Evolutionary conservation across 1,140 invertebrate species (phyloP).

Genomic region (Philotrypesis tridentata): DNA sequence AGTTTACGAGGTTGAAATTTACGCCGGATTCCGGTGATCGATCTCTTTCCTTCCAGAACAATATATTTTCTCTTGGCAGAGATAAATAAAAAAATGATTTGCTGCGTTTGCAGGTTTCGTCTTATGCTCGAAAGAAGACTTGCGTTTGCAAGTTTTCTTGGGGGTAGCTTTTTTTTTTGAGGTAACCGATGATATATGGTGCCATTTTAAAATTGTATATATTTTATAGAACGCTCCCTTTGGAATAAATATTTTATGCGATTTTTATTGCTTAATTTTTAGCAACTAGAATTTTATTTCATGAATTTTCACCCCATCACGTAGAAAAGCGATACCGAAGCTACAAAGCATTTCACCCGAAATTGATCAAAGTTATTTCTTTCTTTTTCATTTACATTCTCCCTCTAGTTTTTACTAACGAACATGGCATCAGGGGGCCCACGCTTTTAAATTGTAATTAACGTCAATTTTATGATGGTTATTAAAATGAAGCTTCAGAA

Average conservation of each 20-base stretch:
- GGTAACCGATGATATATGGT: not conserved
- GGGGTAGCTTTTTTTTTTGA: not conserved
- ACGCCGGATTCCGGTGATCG: not conserved
- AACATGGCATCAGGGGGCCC: not conserved
- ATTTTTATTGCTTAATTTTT: not conserved
- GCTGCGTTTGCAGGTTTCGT: not conserved
- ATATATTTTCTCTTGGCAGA: not conserved
- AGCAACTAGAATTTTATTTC: not conserved
- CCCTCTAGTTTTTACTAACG: not conserved
- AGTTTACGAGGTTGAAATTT: slow-evolving; percentile 11
- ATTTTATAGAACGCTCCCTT: not conserved
- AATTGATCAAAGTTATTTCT: not conserved
- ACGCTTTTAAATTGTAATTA: too few species aligned
- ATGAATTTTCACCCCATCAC: not conserved
- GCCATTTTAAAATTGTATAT: not conserved
- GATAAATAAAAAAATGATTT: not conserved
- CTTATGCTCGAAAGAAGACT: not conserved
- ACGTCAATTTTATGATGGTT: too few species aligned
- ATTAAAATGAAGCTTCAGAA: too few species aligned
- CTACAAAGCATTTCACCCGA: too few species aligned
- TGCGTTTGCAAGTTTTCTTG: not conserved
- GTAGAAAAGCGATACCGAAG: too few species aligned
- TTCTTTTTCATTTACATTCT: not conserved
- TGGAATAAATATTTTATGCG: not conserved
- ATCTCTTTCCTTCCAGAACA: slow-evolving; percentile 5